Conservation (phyloP, 2,888 invertebrate species). For the Phymatocera aterrima region DNA sequence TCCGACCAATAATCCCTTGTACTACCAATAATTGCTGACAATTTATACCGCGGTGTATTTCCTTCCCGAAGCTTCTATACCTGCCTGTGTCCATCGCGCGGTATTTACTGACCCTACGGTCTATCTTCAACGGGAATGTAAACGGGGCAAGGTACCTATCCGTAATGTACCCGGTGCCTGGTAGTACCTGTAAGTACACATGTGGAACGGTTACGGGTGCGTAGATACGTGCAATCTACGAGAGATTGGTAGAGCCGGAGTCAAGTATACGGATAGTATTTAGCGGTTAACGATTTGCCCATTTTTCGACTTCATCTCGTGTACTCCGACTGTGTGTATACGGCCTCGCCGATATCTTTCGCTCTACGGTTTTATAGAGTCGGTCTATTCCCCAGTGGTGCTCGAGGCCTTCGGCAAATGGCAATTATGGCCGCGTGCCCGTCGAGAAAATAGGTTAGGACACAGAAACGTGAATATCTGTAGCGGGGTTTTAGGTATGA, state of each 20-base stretch:
- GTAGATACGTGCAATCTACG: background rate
- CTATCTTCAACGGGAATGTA: background rate
- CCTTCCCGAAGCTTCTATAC: slow-evolving; percentile 27
- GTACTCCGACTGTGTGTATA: slow-evolving; percentile 52
- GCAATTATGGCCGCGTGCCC: background rate
- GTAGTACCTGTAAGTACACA: background rate
- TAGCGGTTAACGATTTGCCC: slow-evolving; percentile 58
- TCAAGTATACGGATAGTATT: slow-evolving; percentile 51
- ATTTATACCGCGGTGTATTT: slow-evolving; percentile 55
- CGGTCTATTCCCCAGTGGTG: slow-evolving; percentile 65
- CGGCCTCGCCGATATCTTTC: background rate
- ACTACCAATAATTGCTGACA: slow-evolving; percentile 62
- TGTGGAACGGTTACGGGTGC: background rate
- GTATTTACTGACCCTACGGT: slow-evolving; percentile 55
- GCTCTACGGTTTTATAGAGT: slow-evolving; percentile 65
- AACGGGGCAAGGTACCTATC: background rate
- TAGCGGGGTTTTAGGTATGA: background rate
- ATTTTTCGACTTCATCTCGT: slow-evolving; percentile 54
- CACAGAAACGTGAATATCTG: background rate
- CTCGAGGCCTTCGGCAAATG: slow-evolving; percentile 39
- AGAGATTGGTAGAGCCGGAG: background rate
- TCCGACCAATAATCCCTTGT: slow-evolving; percentile 60
- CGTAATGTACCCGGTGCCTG: background rate
- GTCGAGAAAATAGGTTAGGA: background rate
- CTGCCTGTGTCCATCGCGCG: slow-evolving; percentile 28